Conservation (phyloP, 2,797 vertebrate genomes). For the Notamacropus eugenii region DNA sequence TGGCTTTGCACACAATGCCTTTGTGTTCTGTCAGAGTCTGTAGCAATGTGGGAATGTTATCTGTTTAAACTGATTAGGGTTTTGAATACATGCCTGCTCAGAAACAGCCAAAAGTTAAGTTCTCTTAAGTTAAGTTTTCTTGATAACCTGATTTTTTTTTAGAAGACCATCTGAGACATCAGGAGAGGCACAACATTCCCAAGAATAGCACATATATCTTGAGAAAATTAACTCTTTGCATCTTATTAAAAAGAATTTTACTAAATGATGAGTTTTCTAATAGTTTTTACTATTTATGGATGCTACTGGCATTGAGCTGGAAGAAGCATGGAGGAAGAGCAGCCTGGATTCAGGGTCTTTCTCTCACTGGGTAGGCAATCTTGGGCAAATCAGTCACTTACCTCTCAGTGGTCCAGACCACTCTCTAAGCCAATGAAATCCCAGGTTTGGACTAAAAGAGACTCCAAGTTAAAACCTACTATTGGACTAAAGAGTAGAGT, state of each 20-base stretch:
- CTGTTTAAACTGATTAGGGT: slow-evolving; percentile 71
- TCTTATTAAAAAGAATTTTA: neutral
- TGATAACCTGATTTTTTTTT: slow-evolving; percentile 70
- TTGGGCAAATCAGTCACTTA: neutral
- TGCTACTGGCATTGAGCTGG: neutral
- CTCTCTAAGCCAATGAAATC: neutral
- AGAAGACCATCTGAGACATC: slow-evolving; percentile 54
- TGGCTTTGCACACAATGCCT: slow-evolving; percentile 54
- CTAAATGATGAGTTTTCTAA: neutral
- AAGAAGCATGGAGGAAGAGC: neutral
- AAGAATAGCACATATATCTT: neutral
- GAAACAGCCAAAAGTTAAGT: slow-evolving; percentile 57
- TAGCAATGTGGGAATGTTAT: slow-evolving; percentile 55
- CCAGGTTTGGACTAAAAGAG: neutral
- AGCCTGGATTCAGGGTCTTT: neutral
- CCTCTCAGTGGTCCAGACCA: neutral
- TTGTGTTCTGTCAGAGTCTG: slow-evolving; percentile 27
- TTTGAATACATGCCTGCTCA: slow-evolving; percentile 59
- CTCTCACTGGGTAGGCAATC: neutral
- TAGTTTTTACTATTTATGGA: neutral
- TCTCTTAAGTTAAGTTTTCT: slow-evolving; percentile 49
- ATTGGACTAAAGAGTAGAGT: neutral
- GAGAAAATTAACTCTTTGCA: neutral
- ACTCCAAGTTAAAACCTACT: neutral
- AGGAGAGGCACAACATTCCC: slow-evolving; percentile 36